These are phyloP conservation scores for Amphiprion ocellaris DNA, from an alignment of 2,113 vertebrate genomes.

Conservation along the genomic window DNA sequence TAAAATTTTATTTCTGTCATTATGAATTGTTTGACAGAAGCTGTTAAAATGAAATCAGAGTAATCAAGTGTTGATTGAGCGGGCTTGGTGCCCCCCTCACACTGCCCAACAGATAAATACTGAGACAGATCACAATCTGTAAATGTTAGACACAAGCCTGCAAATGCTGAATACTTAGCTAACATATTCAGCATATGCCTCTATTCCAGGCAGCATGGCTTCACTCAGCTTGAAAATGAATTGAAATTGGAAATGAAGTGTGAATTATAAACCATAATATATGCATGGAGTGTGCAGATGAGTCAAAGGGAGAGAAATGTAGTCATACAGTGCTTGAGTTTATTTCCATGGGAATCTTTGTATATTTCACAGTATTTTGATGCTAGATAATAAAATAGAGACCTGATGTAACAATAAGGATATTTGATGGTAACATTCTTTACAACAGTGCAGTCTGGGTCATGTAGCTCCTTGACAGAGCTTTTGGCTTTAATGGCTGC, in stretches of 20 bases:
- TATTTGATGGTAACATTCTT: background rate
- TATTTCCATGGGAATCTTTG: background rate
- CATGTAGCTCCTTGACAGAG: too few relatives aligned
- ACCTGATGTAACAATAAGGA: background rate
- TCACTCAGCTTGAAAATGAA: slow-evolving; percentile 13
- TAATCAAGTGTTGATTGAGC: slow-evolving; percentile 25
- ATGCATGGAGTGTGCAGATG: background rate
- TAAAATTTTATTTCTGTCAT: background rate
- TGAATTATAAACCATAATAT: slow-evolving; percentile 6
- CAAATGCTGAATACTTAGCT: background rate
- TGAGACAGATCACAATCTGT: background rate
- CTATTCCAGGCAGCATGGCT: background rate
- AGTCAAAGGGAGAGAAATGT: background rate
- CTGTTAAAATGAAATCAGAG: slow-evolving; percentile 26
- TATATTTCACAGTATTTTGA: background rate
- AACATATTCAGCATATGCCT: background rate
- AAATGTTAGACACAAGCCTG: background rate
- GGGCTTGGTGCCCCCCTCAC: background rate
- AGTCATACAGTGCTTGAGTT: background rate
- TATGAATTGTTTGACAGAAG: background rate
- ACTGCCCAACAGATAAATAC: background rate
- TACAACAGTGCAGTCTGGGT: background rate
- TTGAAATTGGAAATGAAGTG: background rate
- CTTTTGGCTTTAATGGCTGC: background rate
- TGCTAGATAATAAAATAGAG: background rate